Evolutionary conservation across 1,140 invertebrate genomes (phyloP), one percentile per base, ranked within the genome.

Genomic region (Carcinoscorpius rotundicauda): DNA sequence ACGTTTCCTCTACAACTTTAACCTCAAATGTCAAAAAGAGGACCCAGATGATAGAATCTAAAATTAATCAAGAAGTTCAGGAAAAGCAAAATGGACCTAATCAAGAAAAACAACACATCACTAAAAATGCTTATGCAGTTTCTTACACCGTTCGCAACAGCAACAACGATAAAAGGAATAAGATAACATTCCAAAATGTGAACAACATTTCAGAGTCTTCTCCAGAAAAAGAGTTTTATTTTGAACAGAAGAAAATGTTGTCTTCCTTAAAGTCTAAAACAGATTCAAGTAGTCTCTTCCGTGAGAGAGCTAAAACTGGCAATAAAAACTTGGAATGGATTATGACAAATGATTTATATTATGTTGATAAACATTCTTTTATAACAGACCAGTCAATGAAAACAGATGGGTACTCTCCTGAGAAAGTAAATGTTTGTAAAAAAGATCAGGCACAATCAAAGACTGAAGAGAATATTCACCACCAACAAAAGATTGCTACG

Each of bases 401-500:
- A 75, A 76, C 86, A 51, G 86, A 89, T 72, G 87, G 87, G n/a
- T 81, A 88, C 62, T 84, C 84, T 3, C 83, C 87, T 3, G 86
- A 89, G 76, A 87, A 89, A 75, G 61, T 68, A 60, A 83, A 86
- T 53, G 82, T 88, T 67, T 78, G 85, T 11, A 59, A 65, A 53
- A 71, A 77, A 73, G 76, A 77, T 64, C 75, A 76, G 48, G 71
- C 73, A 48, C 87, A 87, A 29, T 74, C 92, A 62, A 89, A 88
- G 75, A 82, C 88, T 53, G 87, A 87, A 58, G 89, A 92, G 75
- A 79, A 91, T 11, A 85, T 85, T 49, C 87, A 90, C 72, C 86
- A 92, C 73, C 89, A 92, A 75, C 86, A 83, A 66, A 87, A 88
- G 72, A 89, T 87, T 71, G 82, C 88, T 76, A 84, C 87, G 53